Conservation (phyloP, 2,888 invertebrate genomes). For the Eristalis tenax region DNA sequence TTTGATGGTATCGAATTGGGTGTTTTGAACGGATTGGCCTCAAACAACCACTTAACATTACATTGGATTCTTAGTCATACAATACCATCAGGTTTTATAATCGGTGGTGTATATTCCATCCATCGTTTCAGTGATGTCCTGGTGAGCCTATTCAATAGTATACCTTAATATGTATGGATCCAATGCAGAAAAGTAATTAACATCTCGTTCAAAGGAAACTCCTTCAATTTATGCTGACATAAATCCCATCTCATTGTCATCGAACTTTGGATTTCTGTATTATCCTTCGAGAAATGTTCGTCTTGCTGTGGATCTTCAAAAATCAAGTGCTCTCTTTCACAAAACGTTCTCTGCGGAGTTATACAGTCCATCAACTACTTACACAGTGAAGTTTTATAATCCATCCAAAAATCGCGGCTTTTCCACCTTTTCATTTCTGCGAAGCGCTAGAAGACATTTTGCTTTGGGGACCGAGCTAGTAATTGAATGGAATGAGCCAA, state of each 20-base stretch:
- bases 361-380: constrained; percentile 76
- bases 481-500: constrained; percentile 77
- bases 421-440: constrained; percentile 78
- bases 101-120: constrained; percentile 79
- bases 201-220: constrained; percentile 75
- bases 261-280: constrained; percentile 78
- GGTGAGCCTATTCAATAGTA: constrained; percentile 73
- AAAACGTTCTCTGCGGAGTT: constrained; percentile 77
- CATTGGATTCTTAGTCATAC: constrained; percentile 79
- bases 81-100: constrained; percentile 79
- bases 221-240: constrained; percentile 79
- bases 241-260: constrained; percentile 79
- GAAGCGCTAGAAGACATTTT: constrained; percentile 77
- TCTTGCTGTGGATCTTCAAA: constrained; percentile 76
- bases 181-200: neutral
- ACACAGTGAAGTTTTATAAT: constrained; percentile 78
- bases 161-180: neutral
- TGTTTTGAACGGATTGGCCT: constrained; percentile 76
- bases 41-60: constrained; percentile 77
- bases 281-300: constrained; percentile 75
- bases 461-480: constrained; percentile 78
- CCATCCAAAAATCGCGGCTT: constrained; percentile 76
- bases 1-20: constrained; percentile 79
- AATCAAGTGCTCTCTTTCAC: constrained; percentile 74
- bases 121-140: constrained; percentile 76